These are phyloP conservation scores for Graphium colonna DNA, from an alignment of 2,888 invertebrate genomes.

Conservation along the genomic window DNA sequence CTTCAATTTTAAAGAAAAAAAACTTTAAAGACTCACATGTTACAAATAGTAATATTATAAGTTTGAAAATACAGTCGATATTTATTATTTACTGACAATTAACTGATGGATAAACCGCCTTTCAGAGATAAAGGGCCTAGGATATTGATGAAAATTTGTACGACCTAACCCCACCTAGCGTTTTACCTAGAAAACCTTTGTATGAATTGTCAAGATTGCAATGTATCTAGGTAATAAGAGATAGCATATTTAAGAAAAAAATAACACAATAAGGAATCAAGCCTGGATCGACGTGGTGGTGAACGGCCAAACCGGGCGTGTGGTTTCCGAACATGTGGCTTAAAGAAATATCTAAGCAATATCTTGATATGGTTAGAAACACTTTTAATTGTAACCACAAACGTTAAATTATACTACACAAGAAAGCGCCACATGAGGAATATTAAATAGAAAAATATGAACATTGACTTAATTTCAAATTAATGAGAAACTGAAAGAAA, in stretches of 20 bases:
- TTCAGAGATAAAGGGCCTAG: slow-evolving; percentile 3
- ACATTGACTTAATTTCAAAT: slow-evolving; percentile 49
- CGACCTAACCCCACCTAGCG: slow-evolving; percentile 69
- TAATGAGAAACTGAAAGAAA: slow-evolving; percentile 52
- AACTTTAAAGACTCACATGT: background rate
- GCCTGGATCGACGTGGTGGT: slow-evolving; percentile 40
- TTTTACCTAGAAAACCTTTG: slow-evolving; percentile 41
- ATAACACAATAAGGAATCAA: slow-evolving; percentile 31
- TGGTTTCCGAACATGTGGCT: slow-evolving; percentile 72
- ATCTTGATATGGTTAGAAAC: slow-evolving; percentile 44
- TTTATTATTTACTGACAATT: background rate
- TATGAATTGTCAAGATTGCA: slow-evolving; percentile 18
- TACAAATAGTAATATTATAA: no score
- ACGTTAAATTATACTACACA: slow-evolving; percentile 42
- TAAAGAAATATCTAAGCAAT: slow-evolving; percentile 64
- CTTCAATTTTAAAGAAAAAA: no score
- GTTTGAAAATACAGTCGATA: no score
- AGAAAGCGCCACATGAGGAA: slow-evolving; percentile 37
- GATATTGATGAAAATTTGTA: slow-evolving; percentile 30
- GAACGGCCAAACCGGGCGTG: slow-evolving; percentile 43
- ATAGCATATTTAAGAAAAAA: slow-evolving; percentile 25
- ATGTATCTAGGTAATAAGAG: slow-evolving; percentile 24
- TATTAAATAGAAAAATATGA: slow-evolving; percentile 37
- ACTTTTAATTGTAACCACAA: slow-evolving; percentile 49
- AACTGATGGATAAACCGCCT: background rate